phyloP scores from a whole-genome alignment of 2,113 vertebrate species.

The Emydura subglobosa region DNA sequence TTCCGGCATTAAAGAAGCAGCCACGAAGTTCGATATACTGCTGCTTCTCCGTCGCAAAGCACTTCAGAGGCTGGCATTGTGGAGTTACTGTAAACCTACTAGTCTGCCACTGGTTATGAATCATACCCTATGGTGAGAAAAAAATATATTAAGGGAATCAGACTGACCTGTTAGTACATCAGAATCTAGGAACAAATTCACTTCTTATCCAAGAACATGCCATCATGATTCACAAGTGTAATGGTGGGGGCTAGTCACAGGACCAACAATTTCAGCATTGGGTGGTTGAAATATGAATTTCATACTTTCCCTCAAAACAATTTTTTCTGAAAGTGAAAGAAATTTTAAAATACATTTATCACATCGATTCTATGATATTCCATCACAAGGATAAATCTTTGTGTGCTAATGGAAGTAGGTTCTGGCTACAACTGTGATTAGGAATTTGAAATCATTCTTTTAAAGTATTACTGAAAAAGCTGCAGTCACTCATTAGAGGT shows the following conservation, averaged over 20 bases:
- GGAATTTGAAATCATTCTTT: slow-evolving; percentile 11
- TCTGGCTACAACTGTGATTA: background rate
- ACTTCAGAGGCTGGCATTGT: background rate
- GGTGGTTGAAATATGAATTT: background rate
- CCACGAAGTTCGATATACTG: background rate
- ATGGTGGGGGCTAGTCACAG: background rate
- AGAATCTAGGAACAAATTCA: background rate
- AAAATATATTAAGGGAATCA: background rate
- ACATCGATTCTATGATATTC: background rate
- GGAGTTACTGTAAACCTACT: background rate
- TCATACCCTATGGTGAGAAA: background rate
- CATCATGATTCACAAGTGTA: background rate
- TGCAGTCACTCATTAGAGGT: slow-evolving; percentile 13
- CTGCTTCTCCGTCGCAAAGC: background rate
- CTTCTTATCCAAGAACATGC: background rate
- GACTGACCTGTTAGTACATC: background rate
- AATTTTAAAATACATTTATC: background rate
- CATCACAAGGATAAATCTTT: background rate
- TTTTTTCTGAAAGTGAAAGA: background rate
- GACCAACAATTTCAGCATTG: background rate
- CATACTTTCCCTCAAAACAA: background rate
- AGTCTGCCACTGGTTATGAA: background rate
- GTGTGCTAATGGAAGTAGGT: background rate
- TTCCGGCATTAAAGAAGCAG: background rate
- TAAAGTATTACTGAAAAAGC: slow-evolving; percentile 39